These are phyloP conservation scores for Micromesistius poutassou DNA, from an alignment of 2,797 vertebrate genomes.

Conservation along the genomic window DNA sequence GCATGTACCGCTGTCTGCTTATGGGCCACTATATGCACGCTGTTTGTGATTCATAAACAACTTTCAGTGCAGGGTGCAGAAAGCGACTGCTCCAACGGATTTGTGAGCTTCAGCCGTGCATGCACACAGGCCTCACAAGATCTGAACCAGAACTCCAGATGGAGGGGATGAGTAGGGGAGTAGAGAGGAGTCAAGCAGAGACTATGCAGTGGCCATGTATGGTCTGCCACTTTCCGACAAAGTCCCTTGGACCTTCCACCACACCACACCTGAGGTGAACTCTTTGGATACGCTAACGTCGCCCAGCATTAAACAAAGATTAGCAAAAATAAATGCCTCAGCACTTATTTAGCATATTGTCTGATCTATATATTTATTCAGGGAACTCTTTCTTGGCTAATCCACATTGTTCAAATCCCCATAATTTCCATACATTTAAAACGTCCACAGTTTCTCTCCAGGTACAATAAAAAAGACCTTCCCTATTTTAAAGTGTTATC, in stretches of 20 bases:
- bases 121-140: slow-evolving; percentile 9
- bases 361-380: too few species aligned
- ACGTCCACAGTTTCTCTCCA: not conserved
- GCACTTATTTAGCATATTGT: too few species aligned
- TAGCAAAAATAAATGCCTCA: too few species aligned
- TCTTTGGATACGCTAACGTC: too few species aligned
- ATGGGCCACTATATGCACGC: slow-evolving; percentile 14
- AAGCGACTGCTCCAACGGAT: slow-evolving; percentile 20
- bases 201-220: slow-evolving; percentile 66
- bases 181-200: too few species aligned
- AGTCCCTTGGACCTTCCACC: not conserved
- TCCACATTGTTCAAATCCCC: too few species aligned
- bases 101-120: not conserved
- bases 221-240: slow-evolving; percentile 49
- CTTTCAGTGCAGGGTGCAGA: slow-evolving; percentile 36
- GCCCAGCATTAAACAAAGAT: too few species aligned
- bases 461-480: not conserved
- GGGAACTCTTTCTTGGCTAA: too few species aligned
- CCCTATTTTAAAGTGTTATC: not conserved
- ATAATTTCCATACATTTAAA: not conserved
- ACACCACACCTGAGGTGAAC: not conserved
- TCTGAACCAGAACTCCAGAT: not conserved
- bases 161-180: not conserved
- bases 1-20: not conserved
- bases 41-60: slow-evolving; percentile 28